Conservation (phyloP, 2,113 vertebrate species). For the Aramus guarauna region DNA sequence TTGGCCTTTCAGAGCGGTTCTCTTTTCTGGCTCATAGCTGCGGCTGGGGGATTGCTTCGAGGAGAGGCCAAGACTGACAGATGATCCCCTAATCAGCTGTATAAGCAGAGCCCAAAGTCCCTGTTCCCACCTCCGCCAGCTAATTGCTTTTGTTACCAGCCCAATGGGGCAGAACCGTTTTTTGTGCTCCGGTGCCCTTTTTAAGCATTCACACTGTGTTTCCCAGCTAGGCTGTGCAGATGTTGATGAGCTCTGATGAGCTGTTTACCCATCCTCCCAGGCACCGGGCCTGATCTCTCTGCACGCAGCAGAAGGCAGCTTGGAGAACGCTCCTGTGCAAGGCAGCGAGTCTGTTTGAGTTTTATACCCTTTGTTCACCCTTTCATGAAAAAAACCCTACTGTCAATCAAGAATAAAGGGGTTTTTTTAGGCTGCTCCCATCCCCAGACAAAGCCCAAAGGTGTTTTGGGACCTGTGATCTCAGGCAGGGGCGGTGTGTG, state of each 20-base stretch:
- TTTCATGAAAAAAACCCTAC: neutral
- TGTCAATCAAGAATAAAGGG: neutral
- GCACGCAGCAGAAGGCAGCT: neutral
- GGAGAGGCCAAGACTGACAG: constrained; percentile 36
- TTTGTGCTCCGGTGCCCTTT: neutral
- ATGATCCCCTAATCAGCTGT: constrained; percentile 50
- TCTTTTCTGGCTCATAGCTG: neutral
- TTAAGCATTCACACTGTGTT: neutral
- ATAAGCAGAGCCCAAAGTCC: constrained; percentile 21
- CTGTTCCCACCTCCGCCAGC: neutral
- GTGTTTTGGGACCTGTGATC: neutral
- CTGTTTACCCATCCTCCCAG: neutral
- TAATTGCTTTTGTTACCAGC: constrained; percentile 45
- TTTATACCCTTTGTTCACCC: neutral
- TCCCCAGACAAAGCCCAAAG: neutral
- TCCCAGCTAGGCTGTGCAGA: neutral
- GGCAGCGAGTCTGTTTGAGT: neutral
- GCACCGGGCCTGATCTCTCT: neutral
- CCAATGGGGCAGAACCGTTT: neutral
- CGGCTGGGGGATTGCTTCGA: neutral
- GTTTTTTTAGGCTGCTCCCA: neutral
- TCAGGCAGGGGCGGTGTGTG: accelerated
- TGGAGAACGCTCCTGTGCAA: neutral
- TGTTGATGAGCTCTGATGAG: neutral
- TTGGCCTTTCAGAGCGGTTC: neutral